These are phyloP conservation scores for Idaea biselata DNA, from an alignment of 2,888 invertebrate genomes.

Conservation along the genomic window DNA sequence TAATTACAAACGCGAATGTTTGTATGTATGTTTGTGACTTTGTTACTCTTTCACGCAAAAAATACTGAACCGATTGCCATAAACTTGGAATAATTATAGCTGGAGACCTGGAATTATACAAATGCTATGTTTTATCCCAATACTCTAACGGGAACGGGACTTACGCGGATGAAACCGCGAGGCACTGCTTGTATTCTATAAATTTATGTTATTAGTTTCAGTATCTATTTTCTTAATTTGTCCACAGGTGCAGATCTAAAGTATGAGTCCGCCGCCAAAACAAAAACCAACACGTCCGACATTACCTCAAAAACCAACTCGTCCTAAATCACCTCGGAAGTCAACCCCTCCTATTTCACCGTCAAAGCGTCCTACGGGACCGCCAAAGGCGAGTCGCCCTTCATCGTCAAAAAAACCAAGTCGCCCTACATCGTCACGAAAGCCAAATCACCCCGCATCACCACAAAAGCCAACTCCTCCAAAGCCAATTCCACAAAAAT, in stretches of 20 bases:
- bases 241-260: constrained; percentile 14
- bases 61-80: no score
- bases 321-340: neutral
- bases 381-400: neutral
- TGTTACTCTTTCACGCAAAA: no score
- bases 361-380: neutral
- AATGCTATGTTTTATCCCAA: no score
- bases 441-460: neutral
- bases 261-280: constrained; percentile 3
- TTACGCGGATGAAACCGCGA: no score
- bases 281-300: constrained; percentile 9
- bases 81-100: no score
- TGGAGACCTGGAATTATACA: no score
- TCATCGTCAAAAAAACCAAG: neutral
- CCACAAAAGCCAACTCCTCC: neutral
- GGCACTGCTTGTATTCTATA: no score
- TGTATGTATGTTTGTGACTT: no score
- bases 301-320: constrained; percentile 10
- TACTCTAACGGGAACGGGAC: no score
- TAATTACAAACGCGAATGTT: no score
- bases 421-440: neutral
- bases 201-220: neutral
- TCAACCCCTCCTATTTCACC: neutral
- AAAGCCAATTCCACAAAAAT: neutral
- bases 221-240: constrained; percentile 7